phyloP scores from a whole-genome alignment of 2,113 vertebrate species.

The Xenopus borealis region DNA sequence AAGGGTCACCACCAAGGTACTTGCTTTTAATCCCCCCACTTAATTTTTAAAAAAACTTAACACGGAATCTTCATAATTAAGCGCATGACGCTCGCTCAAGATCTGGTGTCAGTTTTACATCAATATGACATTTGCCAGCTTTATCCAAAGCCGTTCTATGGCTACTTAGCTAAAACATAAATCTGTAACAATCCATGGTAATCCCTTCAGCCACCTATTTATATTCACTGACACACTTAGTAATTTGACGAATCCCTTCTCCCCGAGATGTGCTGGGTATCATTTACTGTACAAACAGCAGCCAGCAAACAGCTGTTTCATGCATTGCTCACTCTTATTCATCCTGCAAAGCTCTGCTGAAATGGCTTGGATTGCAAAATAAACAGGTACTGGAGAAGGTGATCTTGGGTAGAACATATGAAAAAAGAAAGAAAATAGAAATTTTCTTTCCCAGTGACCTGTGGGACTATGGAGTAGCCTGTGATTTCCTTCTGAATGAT shows the following conservation, averaged over 20 bases:
- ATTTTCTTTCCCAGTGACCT: no score
- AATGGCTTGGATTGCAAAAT: slow-evolving; percentile 31
- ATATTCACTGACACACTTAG: slow-evolving; percentile 43
- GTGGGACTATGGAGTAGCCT: no score
- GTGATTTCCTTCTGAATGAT: no score
- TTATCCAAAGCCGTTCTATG: slow-evolving; percentile 36
- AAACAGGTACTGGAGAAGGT: slow-evolving; percentile 35
- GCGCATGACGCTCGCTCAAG: not conserved
- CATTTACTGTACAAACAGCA: slow-evolving; percentile 44
- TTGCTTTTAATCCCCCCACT: not conserved
- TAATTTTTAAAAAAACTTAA: not conserved
- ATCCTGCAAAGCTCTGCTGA: slow-evolving; percentile 4
- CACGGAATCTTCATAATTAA: not conserved
- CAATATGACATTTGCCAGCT: slow-evolving; percentile 35
- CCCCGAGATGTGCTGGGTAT: slow-evolving; percentile 41
- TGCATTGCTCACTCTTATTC: slow-evolving; percentile 15
- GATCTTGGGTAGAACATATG: slow-evolving; percentile 16
- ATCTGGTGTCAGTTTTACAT: slow-evolving; percentile 17
- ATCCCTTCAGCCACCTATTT: slow-evolving; percentile 45
- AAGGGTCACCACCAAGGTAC: no score
- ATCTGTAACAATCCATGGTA: slow-evolving; percentile 42
- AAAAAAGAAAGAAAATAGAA: no score
- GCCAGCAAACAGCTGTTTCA: slow-evolving; percentile 33
- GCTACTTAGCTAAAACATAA: slow-evolving; percentile 41
- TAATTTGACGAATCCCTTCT: slow-evolving; percentile 38